phyloP scores from a whole-genome alignment of 2,797 vertebrate genomes.

The Gastrophryne carolinensis region DNA sequence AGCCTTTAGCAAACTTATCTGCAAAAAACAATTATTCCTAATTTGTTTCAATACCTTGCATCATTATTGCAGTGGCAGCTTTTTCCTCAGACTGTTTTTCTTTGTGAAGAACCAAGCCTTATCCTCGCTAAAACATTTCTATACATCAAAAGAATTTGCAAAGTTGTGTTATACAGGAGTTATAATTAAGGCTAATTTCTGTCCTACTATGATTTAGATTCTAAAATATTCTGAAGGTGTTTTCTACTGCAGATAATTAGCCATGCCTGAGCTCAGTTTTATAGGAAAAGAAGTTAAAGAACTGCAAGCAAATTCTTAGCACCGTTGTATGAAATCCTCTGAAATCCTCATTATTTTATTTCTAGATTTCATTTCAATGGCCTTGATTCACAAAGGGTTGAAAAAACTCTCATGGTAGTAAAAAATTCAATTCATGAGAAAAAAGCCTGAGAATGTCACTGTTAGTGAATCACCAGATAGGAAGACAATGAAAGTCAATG shows the following conservation, averaged over 20 bases:
- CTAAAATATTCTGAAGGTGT: constrained; percentile 19
- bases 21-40: not conserved
- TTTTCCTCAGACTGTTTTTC: not conserved
- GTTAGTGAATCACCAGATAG: too few species aligned
- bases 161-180: constrained; percentile 5
- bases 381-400: too few species aligned
- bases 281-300: not conserved
- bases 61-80: not conserved
- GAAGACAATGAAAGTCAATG: too few species aligned
- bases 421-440: too few species aligned
- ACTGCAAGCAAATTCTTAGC: not conserved
- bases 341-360: not conserved
- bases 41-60: not conserved
- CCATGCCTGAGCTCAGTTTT: constrained; percentile 1
- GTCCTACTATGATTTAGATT: constrained; percentile 3
- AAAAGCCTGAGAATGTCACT: too few species aligned
- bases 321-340: not conserved
- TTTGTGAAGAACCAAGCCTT: not conserved
- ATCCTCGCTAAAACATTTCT: constrained; percentile 1
- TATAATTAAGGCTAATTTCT: constrained; percentile 23
- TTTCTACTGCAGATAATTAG: constrained; percentile 10
- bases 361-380: not conserved
- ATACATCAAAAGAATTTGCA: constrained; percentile 13
- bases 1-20: too few species aligned
- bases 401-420: too few species aligned